Evolutionary conservation across 1,140 invertebrate genomes (phyloP).

Genomic region (Hylaeus volcanicus): DNA sequence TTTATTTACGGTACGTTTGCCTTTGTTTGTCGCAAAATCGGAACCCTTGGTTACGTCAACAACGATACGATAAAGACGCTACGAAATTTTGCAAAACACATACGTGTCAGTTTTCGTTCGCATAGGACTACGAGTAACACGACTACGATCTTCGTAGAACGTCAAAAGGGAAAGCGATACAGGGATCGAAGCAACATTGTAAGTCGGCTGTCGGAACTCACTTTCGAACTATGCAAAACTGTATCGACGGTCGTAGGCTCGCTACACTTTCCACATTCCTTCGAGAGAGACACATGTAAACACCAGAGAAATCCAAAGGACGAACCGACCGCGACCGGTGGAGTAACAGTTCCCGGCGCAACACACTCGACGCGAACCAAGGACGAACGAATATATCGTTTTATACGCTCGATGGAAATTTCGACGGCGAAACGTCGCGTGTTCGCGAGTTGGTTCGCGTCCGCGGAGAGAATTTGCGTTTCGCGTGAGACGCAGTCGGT

Average conservation of each 20-base stretch:
- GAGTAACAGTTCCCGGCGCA: neutral
- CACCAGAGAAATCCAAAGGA: neutral
- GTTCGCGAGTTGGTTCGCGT: neutral
- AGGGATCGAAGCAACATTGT: constrained; percentile 1
- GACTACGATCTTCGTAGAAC: neutral
- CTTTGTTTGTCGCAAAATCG: too few relatives aligned
- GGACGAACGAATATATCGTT: neutral
- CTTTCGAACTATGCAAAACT: constrained; percentile 39
- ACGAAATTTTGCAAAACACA: too few relatives aligned
- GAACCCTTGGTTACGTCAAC: too few relatives aligned
- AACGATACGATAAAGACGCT: too few relatives aligned
- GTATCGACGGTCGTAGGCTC: neutral
- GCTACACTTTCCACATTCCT: constrained; percentile 27
- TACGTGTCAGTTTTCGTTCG: too few relatives aligned
- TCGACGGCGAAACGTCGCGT: neutral
- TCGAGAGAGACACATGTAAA: neutral
- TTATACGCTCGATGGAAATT: neutral
- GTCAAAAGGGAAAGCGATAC: constrained; percentile 6
- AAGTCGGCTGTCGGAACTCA: constrained; percentile 13
- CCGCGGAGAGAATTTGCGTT: neutral
- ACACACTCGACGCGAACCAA: neutral
- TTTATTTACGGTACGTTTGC: too few relatives aligned
- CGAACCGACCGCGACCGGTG: too few relatives aligned
- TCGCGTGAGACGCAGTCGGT: neutral
- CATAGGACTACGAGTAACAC: neutral